Percentiles rank a stretch among this genome's conserved stretches.
These are phyloP conservation scores for Phania funesta DNA, from an alignment of 2,888 invertebrate genomes.

Conservation along the genomic window DNA sequence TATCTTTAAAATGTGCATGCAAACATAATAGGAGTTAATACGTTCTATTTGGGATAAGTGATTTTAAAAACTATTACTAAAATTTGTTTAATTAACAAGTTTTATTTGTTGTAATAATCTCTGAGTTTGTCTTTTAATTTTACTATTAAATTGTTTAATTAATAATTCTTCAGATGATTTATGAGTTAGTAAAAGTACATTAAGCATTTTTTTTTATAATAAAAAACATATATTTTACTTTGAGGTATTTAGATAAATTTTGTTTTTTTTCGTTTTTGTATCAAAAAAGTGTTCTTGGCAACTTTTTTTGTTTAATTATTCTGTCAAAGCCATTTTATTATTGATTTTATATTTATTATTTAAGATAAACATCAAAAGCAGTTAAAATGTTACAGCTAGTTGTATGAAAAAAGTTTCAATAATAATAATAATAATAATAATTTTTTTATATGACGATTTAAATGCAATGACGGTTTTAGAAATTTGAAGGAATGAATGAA, in stretches of 20 bases:
- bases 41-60: slow-evolving; percentile 3
- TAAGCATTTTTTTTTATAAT: slow-evolving; percentile 63
- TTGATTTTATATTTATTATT: slow-evolving; percentile 43
- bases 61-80: slow-evolving; percentile 20
- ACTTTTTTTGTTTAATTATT: slow-evolving; percentile 40
- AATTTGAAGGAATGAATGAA: background rate
- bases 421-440: no score
- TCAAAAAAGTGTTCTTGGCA: slow-evolving; percentile 53
- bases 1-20: slow-evolving; percentile 11
- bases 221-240: slow-evolving; percentile 28
- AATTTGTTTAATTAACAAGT: slow-evolving; percentile 52
- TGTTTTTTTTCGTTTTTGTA: slow-evolving; percentile 55
- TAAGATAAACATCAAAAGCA: slow-evolving; percentile 59
- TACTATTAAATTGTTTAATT: slow-evolving; percentile 53
- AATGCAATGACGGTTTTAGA: slow-evolving; percentile 40
- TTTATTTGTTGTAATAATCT: slow-evolving; percentile 51
- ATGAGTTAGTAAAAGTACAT: slow-evolving; percentile 57
- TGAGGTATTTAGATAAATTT: slow-evolving; percentile 68
- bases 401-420: slow-evolving; percentile 5
- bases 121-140: slow-evolving; percentile 68
- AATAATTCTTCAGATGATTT: background rate
- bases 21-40: slow-evolving; percentile 37
- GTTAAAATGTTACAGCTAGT: slow-evolving; percentile 53
- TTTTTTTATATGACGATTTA: slow-evolving; percentile 5
- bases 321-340: slow-evolving; percentile 49